Evolutionary conservation across 2,797 vertebrate genomes (phyloP), one percentile per base, ranked within the genome.

Genomic region (Adelosebastes latens): DNA sequence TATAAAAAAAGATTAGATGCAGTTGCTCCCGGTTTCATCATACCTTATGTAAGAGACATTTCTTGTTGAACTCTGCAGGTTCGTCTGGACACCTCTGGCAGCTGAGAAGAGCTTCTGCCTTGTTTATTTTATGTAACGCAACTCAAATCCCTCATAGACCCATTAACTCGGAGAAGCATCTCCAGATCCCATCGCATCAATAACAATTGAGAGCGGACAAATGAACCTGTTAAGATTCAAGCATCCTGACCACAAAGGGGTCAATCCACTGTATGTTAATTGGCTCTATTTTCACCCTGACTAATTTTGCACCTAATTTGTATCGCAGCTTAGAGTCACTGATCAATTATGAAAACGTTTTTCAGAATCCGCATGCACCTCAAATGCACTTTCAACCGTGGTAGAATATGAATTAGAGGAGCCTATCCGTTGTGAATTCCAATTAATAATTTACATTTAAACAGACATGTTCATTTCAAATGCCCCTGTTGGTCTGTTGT

Each of bases 1-100:
- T 66, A 55, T 36, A 68, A 83, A 87, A 53, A 49, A 77, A 82
- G 42, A 83, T 46, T 87, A 69, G 29, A 60, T 80, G 70, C 53
- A n/a, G 72, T 93, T 91, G 63, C 90, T 76, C 66, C 31, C 4
- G 66, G 77, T 92, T 93, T 84, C 90, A 90, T 93, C 90, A 92
- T 85, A 27, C 65, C 6, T 34, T 13, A 29, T 82, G 84, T 82
- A 79, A 79, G 80, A 60, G 34, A 81, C 8, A 49, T 56, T 68
- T 86, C 75, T 74, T 72, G 82, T 82, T 82, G 34, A 79, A 79
- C 64, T 63, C 36, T 70, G 80, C 70, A 81, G 84, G 63, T 86
- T 83, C 2, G 8, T 80, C 66, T 77, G 58, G 74, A 79, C 70
- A 82, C 55, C 53, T 85, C 53, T 75, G 74, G 67, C 55, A 82